Percentiles rank a stretch among this genome's conserved stretches.
These are phyloP conservation scores for Tylochromis polylepis DNA, from an alignment of 2,113 vertebrate species.

Conservation along the genomic window DNA sequence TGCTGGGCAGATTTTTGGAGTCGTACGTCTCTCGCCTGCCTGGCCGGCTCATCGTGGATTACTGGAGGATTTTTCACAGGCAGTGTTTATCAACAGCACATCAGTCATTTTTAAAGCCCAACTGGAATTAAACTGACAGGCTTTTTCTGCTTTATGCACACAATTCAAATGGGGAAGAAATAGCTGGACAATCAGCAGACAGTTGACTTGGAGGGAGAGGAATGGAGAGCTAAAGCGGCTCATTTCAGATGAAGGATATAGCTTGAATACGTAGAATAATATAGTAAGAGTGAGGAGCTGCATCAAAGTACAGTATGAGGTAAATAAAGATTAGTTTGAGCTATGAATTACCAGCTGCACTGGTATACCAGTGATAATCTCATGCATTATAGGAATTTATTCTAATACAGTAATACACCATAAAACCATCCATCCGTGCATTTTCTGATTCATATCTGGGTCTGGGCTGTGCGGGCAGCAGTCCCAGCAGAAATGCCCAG, in stretches of 20 bases:
- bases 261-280: not conserved
- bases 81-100: not conserved
- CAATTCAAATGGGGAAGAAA: not conserved
- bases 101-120: not conserved
- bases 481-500: not conserved
- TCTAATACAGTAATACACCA: not conserved
- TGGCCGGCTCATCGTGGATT: not conserved
- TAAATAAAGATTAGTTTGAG: not conserved
- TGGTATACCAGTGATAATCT: not conserved
- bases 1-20: not conserved
- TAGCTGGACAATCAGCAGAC: not conserved
- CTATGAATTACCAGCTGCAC: not conserved
- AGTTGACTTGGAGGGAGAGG: fast-evolving
- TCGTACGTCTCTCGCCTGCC: not conserved
- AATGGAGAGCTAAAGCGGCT: not conserved
- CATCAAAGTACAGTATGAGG: not conserved
- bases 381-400: not conserved
- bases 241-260: not conserved
- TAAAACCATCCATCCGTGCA: not conserved
- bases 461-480: not conserved
- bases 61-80: not conserved
- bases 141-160: not conserved
- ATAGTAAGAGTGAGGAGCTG: not conserved
- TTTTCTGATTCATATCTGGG: not conserved
- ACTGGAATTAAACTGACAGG: not conserved